Percentiles rank a stretch among this genome's conserved stretches.
Evolutionary conservation across 2,113 vertebrate species (phyloP).

Genomic region (Probosciger aterrimus): DNA sequence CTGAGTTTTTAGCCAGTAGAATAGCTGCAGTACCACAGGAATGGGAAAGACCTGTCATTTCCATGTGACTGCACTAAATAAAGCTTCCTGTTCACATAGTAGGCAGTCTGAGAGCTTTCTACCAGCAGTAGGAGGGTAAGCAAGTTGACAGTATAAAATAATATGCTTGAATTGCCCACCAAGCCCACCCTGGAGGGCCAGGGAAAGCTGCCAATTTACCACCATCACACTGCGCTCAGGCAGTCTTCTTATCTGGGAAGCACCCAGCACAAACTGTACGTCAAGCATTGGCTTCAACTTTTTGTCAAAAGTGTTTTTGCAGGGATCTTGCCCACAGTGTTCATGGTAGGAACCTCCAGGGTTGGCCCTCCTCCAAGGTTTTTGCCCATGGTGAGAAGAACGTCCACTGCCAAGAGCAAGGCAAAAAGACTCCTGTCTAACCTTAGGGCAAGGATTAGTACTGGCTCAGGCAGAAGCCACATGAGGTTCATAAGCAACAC

Average conservation of each 20-base stretch:
- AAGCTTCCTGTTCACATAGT: background rate
- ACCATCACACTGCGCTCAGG: rapidly evolving
- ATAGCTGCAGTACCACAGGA: background rate
- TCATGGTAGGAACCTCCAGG: background rate
- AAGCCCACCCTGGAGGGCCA: background rate
- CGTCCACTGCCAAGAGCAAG: background rate
- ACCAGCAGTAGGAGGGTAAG: rapidly evolving
- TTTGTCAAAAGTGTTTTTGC: background rate
- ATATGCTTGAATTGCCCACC: rapidly evolving
- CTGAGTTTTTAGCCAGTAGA: background rate
- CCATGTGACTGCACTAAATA: background rate
- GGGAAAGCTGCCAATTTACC: background rate
- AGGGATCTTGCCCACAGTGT: rapidly evolving
- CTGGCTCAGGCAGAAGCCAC: background rate
- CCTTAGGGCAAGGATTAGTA: too few relatives aligned
- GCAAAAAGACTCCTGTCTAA: background rate
- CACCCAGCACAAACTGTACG: rapidly evolving
- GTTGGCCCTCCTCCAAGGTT: background rate
- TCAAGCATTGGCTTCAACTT: rapidly evolving
- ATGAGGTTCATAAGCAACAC: background rate
- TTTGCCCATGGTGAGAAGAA: background rate
- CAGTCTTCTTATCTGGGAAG: background rate
- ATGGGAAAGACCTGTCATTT: background rate
- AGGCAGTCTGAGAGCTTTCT: background rate
- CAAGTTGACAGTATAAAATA: background rate